phyloP scores from a whole-genome alignment of 2,113 vertebrate genomes.

The Alectura lathami region DNA sequence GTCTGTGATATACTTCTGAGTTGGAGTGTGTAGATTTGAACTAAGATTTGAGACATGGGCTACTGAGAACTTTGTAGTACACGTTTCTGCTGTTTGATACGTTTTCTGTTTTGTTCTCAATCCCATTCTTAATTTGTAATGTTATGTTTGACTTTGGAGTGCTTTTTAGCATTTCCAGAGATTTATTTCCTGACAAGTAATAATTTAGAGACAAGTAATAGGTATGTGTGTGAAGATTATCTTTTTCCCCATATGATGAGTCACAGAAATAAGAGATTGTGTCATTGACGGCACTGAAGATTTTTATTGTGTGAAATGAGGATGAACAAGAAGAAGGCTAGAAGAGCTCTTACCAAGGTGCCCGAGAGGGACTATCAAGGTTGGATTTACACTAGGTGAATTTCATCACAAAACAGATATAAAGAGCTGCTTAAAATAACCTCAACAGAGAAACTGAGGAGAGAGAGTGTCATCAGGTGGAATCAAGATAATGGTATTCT shows the following conservation, averaged over 20 bases:
- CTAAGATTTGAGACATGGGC: rapidly evolving
- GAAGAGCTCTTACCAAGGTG: neutral
- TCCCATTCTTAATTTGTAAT: neutral
- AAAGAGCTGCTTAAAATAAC: neutral
- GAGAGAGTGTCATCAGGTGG: neutral
- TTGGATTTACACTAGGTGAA: neutral
- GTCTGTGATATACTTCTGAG: neutral
- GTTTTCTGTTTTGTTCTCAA: neutral
- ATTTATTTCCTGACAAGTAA: neutral
- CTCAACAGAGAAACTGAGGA: neutral
- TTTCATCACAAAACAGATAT: neutral
- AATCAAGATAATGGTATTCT: neutral
- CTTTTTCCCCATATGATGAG: neutral
- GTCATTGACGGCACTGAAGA: neutral
- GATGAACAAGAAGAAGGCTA: neutral
- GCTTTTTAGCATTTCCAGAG: neutral
- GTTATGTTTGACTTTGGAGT: neutral
- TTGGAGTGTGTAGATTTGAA: neutral
- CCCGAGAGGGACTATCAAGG: neutral
- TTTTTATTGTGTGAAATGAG: neutral
- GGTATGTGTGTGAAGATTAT: neutral
- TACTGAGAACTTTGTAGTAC: neutral
- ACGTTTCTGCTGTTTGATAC: neutral
- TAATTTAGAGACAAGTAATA: neutral
- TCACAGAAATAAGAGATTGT: neutral